Percentiles rank a stretch among this genome's conserved stretches.
phyloP scores from a whole-genome alignment of 37 sponge, comb jelly and placozoan genomes.

The Beroe ovata region DNA sequence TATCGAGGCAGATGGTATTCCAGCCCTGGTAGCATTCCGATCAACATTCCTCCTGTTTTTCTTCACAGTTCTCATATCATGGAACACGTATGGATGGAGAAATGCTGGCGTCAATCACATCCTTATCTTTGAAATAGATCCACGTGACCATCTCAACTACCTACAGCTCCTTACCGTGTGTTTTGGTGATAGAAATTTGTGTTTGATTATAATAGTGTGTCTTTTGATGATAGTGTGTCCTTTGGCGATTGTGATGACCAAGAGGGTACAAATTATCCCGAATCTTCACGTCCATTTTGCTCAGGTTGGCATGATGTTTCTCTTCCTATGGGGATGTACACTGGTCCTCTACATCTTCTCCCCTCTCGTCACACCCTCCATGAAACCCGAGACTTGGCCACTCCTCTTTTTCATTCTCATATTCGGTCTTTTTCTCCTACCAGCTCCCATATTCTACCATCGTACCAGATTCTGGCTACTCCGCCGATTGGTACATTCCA shows the following conservation, averaged over 20 bases:
- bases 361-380: conserved; percentile 46
- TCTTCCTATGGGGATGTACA: conserved; percentile 63
- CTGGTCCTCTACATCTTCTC: conserved; percentile 69
- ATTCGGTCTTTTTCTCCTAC: conserved; percentile 31
- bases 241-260: too few species aligned
- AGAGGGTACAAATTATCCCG: not conserved
- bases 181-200: too few species aligned
- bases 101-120: conserved; percentile 85
- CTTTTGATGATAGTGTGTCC: not conserved
- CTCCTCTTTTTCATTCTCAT: conserved; percentile 52
- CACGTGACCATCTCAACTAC: conserved; percentile 77
- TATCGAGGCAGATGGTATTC: conserved; percentile 11
- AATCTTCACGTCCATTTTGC: not conserved
- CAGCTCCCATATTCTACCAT: conserved; percentile 53
- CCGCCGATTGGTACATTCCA: conserved; percentile 22
- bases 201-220: too few species aligned
- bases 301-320: conserved; percentile 39
- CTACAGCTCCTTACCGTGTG: conserved; percentile 80
- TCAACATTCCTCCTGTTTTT: conserved; percentile 70
- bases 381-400: conserved; percentile 57
- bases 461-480: conserved; percentile 61
- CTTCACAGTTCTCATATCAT: conserved; percentile 63
- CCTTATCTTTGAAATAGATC: conserved; percentile 90
- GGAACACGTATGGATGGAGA: conserved; percentile 80
- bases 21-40: conserved; percentile 67